A percentile compares a stretch with the other conserved stretches of the same genome.
phyloP scores from a whole-genome alignment of 2,797 vertebrate species.

The Lithobates pipiens region DNA sequence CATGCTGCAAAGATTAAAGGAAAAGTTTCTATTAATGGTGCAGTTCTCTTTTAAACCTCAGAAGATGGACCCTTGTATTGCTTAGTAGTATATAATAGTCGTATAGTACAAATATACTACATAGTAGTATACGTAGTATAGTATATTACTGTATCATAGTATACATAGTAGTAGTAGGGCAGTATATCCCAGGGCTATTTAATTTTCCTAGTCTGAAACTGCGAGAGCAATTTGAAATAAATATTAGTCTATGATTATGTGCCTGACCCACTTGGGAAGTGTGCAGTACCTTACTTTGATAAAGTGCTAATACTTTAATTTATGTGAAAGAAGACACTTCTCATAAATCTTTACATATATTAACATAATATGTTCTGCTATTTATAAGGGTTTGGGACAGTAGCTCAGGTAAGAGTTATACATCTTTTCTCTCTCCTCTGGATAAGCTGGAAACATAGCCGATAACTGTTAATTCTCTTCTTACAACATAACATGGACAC shows the following conservation, averaged over 20 bases:
- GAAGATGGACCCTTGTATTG: too few relatives aligned
- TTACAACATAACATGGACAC: background rate
- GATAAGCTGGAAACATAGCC: background rate
- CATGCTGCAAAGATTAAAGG: too few relatives aligned
- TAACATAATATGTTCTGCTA: background rate
- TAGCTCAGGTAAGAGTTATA: background rate
- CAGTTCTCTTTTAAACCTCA: background rate
- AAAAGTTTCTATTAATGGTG: background rate
- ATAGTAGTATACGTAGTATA: too few relatives aligned
- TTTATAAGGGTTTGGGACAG: background rate
- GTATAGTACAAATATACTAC: too few relatives aligned
- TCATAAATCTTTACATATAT: constrained; percentile 23
- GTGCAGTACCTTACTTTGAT: constrained; percentile 9
- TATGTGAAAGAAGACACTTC: constrained; percentile 20
- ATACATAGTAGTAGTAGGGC: too few relatives aligned
- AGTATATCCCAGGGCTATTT: background rate
- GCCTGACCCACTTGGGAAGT: background rate
- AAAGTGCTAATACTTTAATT: constrained; percentile 12
- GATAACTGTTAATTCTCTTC: background rate
- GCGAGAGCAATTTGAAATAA: constrained; percentile 1
- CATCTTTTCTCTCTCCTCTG: background rate
- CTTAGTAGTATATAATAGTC: too few relatives aligned
- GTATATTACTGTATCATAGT: too few relatives aligned
- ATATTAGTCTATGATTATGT: constrained; percentile 13
- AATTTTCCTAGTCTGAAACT: background rate